Evolutionary conservation across 2,113 vertebrate genomes (phyloP).

Genomic region (Carollia perspicillata): DNA sequence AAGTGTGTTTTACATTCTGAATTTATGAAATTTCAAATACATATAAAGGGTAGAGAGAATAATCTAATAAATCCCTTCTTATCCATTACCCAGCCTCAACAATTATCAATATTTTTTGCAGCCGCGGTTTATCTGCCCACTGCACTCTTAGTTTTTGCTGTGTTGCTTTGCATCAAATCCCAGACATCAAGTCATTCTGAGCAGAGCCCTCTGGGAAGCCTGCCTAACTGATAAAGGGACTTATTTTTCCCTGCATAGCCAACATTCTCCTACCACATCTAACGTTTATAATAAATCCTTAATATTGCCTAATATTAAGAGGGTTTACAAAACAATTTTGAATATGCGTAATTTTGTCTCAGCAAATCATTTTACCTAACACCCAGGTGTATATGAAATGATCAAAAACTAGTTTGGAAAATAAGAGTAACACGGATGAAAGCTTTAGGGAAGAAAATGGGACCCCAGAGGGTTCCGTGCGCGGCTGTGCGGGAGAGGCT

Average conservation of each 20-base stretch:
- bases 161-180: background rate
- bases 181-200: background rate
- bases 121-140: background rate
- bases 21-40: background rate
- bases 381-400: no score
- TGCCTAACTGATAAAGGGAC: background rate
- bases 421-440: background rate
- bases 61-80: background rate
- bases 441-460: accelerated
- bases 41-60: background rate
- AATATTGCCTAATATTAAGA: background rate
- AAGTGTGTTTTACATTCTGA: background rate
- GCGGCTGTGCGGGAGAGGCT: accelerated
- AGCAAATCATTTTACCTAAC: background rate
- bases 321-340: background rate
- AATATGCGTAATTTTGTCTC: background rate
- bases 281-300: background rate
- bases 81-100: background rate
- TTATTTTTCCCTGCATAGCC: background rate
- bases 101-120: background rate
- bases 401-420: background rate
- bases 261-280: background rate
- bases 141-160: background rate
- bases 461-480: accelerated
- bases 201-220: background rate